Percentiles rank a stretch among this genome's conserved stretches.
Evolutionary conservation across 2,113 vertebrate species (phyloP).

Genomic region (Calidris pygmaea): DNA sequence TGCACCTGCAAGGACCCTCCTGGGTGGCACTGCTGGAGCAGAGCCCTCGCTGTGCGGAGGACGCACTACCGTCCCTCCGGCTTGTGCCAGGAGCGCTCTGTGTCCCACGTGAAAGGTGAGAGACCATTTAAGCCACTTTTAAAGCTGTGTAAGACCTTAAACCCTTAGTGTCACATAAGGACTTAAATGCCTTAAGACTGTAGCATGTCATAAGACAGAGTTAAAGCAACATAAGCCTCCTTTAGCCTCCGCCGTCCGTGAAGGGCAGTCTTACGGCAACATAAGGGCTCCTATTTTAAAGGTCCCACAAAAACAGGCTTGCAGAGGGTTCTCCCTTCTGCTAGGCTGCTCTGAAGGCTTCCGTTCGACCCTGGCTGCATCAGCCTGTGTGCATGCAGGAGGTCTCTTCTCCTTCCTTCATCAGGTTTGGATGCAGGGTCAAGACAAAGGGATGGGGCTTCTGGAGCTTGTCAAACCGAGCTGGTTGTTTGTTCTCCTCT

Average conservation of each 20-base stretch:
- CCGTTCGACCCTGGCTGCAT: not conserved
- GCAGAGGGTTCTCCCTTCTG: not conserved
- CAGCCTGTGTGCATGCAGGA: not conserved
- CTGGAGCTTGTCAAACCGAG: not conserved
- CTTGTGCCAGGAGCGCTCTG: not conserved
- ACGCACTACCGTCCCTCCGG: not conserved
- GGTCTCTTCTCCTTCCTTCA: not conserved
- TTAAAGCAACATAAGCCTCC: not conserved
- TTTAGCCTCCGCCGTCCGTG: not conserved
- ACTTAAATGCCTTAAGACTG: conserved; percentile 20
- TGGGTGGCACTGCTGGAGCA: rapidly evolving
- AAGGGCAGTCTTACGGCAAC: not conserved
- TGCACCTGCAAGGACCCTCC: rapidly evolving
- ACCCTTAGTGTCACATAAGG: conserved; percentile 14
- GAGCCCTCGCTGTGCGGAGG: rapidly evolving
- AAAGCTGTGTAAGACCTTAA: conserved; percentile 41
- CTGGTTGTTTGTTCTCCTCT: not conserved
- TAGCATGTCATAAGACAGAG: not conserved
- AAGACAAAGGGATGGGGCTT: not conserved
- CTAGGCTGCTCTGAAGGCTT: not conserved
- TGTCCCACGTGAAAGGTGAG: not conserved
- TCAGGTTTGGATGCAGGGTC: not conserved
- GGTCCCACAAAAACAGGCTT: not conserved
- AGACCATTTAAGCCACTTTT: not conserved
- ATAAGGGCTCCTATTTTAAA: not conserved